Conservation (phyloP, 2,888 invertebrate species). For the Ectemnius cavifrons region DNA sequence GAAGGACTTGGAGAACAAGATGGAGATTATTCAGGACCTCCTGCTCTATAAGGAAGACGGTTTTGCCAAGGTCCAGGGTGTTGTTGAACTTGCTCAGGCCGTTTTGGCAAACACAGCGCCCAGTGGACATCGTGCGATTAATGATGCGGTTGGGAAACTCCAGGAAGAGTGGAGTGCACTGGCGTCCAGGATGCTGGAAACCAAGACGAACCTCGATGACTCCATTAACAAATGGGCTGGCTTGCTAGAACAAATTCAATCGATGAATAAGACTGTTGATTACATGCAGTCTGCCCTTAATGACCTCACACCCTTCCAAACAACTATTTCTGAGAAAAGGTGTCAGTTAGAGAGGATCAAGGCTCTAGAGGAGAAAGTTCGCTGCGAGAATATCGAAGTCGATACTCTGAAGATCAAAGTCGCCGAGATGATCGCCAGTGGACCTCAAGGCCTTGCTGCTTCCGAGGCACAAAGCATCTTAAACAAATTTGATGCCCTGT, state of each 20-base stretch:
- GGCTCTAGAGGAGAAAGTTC: constrained; percentile 90
- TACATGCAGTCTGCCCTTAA: constrained; percentile 87
- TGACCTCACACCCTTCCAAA: constrained; percentile 87
- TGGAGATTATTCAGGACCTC: constrained; percentile 91
- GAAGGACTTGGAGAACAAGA: constrained; percentile 91
- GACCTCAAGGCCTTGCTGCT: constrained; percentile 90
- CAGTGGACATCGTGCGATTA: constrained; percentile 91
- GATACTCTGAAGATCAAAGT: constrained; percentile 91
- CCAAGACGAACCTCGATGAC: constrained; percentile 91
- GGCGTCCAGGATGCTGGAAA: constrained; percentile 93
- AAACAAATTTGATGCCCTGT: constrained; percentile 89
- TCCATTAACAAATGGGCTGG: constrained; percentile 95
- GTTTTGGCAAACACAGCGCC: constrained; percentile 95
- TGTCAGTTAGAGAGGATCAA: constrained; percentile 91
- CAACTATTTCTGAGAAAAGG: constrained; percentile 91
- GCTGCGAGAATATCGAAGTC: constrained; percentile 93
- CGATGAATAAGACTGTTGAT: constrained; percentile 89
- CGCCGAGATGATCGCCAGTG: constrained; percentile 90
- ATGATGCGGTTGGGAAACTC: constrained; percentile 88
- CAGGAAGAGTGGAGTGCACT: constrained; percentile 95
- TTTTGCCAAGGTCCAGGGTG: constrained; percentile 88
- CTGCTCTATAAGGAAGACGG: constrained; percentile 96
- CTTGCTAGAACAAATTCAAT: constrained; percentile 91
- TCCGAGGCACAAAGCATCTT: constrained; percentile 91
- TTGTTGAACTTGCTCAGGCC: constrained; percentile 94